Conservation (phyloP, 2,113 vertebrate genomes). For the Oceanites oceanicus region DNA sequence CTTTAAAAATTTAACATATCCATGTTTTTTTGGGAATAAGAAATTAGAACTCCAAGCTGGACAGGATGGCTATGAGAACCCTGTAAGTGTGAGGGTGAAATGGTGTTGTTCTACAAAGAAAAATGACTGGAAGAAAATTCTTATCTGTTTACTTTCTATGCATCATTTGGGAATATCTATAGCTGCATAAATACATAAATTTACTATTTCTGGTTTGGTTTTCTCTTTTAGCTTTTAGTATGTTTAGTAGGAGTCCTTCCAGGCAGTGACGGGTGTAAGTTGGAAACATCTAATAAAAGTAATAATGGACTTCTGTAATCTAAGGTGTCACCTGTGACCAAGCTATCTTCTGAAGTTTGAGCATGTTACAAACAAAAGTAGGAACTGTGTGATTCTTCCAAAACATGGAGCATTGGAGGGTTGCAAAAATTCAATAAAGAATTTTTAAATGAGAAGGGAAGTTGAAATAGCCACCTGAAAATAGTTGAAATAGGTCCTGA, state of each 20-base stretch:
- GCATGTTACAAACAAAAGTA: background rate
- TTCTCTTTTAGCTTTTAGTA: background rate
- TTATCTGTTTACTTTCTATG: background rate
- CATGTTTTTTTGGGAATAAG: accelerated
- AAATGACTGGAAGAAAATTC: background rate
- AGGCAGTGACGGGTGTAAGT: background rate
- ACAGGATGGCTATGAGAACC: background rate
- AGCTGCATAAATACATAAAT: background rate
- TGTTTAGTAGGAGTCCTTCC: background rate
- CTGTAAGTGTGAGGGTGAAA: background rate
- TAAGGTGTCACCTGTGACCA: background rate
- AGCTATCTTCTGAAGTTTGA: background rate
- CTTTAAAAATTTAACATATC: background rate
- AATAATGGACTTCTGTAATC: background rate
- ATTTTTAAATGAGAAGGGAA: background rate
- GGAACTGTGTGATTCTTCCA: background rate
- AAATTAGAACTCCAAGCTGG: background rate
- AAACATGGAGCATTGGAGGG: background rate
- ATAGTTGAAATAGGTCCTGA: background rate
- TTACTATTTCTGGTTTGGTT: background rate
- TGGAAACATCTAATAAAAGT: background rate
- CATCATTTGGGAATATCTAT: background rate
- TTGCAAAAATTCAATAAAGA: background rate
- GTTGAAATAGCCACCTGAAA: background rate
- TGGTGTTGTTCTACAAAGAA: background rate